phyloP scores from a whole-genome alignment of 2,797 vertebrate genomes.

The Podargus strigoides region DNA sequence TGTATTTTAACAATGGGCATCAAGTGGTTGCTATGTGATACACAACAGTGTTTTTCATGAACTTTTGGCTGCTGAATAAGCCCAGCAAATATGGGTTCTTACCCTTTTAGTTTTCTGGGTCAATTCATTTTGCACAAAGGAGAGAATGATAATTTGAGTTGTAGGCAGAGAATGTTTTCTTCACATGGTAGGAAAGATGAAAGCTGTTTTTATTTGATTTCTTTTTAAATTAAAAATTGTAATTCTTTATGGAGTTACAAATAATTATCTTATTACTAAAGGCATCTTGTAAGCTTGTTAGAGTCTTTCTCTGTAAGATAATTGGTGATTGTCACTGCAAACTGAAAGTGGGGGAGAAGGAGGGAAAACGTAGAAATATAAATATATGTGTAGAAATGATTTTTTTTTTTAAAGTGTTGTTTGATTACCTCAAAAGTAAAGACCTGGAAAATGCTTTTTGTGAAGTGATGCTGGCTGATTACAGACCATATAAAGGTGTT shows the following conservation, averaged over 20 bases:
- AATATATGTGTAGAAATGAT: neutral
- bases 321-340: conserved; percentile 9
- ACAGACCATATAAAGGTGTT: neutral
- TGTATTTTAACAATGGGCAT: conserved; percentile 58
- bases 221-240: conserved; percentile 47
- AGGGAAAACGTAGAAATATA: neutral
- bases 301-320: conserved; percentile 4
- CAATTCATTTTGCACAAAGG: conserved; percentile 60
- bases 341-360: neutral
- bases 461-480: neutral
- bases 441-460: neutral
- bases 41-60: conserved; percentile 61
- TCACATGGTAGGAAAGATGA: conserved; percentile 23
- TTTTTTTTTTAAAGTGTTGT: neutral
- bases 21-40: conserved; percentile 48
- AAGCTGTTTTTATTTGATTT: conserved; percentile 51
- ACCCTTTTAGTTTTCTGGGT: conserved; percentile 64
- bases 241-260: conserved; percentile 13
- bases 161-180: conserved; percentile 45
- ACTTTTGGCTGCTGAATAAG: conserved; percentile 62
- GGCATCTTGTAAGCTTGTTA: conserved; percentile 20
- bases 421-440: neutral
- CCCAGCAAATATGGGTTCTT: conserved; percentile 60
- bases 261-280: conserved; percentile 62
- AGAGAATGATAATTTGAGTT: conserved; percentile 53